Evolutionary conservation across 2,113 vertebrate genomes (phyloP).

Genomic region (Seriola dumerili): DNA sequence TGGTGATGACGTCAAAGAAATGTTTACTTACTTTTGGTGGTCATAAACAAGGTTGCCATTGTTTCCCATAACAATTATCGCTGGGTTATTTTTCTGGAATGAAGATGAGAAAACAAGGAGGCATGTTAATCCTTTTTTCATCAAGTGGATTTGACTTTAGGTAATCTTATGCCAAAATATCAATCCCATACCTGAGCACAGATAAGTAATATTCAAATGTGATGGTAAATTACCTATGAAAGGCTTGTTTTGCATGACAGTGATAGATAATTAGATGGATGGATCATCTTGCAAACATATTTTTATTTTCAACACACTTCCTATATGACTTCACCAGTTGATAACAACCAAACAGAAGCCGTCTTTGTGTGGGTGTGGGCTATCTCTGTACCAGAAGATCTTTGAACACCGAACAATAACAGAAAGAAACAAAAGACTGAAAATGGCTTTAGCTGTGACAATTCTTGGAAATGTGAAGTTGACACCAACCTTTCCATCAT

Average conservation of each 20-base stretch:
- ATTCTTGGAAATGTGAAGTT: neutral
- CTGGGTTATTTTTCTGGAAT: slow-evolving; percentile 97
- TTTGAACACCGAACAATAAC: neutral
- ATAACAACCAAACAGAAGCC: neutral
- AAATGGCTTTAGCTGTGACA: neutral
- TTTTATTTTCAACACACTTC: neutral
- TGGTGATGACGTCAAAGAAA: slow-evolving; percentile 55
- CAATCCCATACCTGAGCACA: slow-evolving; percentile 43
- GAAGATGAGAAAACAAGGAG: slow-evolving; percentile 53
- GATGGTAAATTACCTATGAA: neutral
- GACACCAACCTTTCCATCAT: slow-evolving; percentile 94
- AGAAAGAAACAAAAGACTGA: neutral
- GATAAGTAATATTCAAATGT: neutral
- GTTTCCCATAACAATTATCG: slow-evolving; percentile 92
- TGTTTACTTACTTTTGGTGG: slow-evolving; percentile 96
- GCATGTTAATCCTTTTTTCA: slow-evolving; percentile 51
- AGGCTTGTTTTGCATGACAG: neutral
- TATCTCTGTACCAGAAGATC: neutral
- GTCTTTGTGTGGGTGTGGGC: neutral
- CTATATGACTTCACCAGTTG: neutral
- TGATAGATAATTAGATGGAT: neutral
- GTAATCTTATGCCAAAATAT: slow-evolving; percentile 47
- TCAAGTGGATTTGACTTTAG: slow-evolving; percentile 29
- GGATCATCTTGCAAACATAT: neutral
- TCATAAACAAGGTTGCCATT: slow-evolving; percentile 94